phyloP scores from a whole-genome alignment of 2,113 vertebrate species.

The Channa maculata region DNA sequence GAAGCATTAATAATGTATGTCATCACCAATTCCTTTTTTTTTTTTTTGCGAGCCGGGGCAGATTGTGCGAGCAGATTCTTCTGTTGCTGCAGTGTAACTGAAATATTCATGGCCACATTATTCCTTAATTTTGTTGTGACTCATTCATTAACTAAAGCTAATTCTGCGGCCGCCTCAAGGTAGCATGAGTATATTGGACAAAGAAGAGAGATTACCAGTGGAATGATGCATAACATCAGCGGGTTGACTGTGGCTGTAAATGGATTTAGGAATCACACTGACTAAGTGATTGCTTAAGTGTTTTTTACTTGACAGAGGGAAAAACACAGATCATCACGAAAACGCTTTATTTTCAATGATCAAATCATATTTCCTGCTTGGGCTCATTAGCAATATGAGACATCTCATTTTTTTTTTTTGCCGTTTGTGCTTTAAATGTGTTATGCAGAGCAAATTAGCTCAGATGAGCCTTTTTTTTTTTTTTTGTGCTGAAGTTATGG shows the following conservation, averaged over 20 bases:
- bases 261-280: constrained; percentile 74
- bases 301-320: constrained; percentile 14
- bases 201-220: constrained; percentile 76
- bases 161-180: constrained; percentile 72
- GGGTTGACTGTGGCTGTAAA: constrained; percentile 67
- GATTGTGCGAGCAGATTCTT: constrained; percentile 55
- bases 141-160: constrained; percentile 80
- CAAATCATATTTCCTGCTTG: constrained; percentile 61
- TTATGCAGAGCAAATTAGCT: constrained; percentile 48
- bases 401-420: background rate
- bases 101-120: constrained; percentile 84
- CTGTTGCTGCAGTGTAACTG: constrained; percentile 71
- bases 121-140: constrained; percentile 84
- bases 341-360: constrained; percentile 66
- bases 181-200: constrained; percentile 50
- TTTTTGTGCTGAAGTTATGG: constrained; percentile 38
- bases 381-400: constrained; percentile 49
- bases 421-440: constrained; percentile 26
- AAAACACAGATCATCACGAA: constrained; percentile 35
- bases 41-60: constrained; percentile 55
- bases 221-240: constrained; percentile 76
- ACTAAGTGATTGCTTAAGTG: constrained; percentile 69
- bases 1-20: constrained; percentile 76
- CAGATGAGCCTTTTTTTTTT: constrained; percentile 9
- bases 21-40: constrained; percentile 46